These are phyloP conservation scores for Drosophila sulfurigaster DNA, from an alignment of 1,140 invertebrate species.

Conservation along the genomic window DNA sequence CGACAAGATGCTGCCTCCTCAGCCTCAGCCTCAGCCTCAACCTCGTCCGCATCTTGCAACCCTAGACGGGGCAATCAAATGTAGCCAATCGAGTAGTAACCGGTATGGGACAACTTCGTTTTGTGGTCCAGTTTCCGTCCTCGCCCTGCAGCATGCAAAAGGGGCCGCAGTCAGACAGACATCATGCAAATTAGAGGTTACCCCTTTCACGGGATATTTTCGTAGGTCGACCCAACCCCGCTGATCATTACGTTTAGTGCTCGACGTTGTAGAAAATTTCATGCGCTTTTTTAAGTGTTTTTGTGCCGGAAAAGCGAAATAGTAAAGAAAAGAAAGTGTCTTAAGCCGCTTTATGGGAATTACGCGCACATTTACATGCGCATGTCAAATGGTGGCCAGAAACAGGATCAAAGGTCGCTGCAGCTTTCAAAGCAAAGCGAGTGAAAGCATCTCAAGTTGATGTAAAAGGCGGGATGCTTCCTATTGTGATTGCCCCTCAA, in stretches of 20 bases:
- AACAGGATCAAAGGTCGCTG: constrained; percentile 68
- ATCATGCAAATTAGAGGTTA: constrained; percentile 69
- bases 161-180: constrained; percentile 5
- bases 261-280: constrained; percentile 53
- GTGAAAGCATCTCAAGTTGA: constrained; percentile 44
- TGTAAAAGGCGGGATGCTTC: constrained; percentile 58
- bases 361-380: constrained; percentile 73
- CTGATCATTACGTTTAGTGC: constrained; percentile 67
- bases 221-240: constrained; percentile 53
- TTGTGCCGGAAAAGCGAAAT: constrained; percentile 64
- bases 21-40: neutral
- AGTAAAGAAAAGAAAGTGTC: constrained; percentile 63
- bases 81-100: constrained; percentile 35
- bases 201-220: constrained; percentile 38
- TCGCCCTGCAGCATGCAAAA: constrained; percentile 32
- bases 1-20: constrained; percentile 36
- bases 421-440: constrained; percentile 55
- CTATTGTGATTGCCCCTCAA: constrained; percentile 51
- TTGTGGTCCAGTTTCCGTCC: constrained; percentile 45
- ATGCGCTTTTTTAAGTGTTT: constrained; percentile 74
- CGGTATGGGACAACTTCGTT: constrained; percentile 22
- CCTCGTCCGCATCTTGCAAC: constrained; percentile 3
- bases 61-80: constrained; percentile 40
- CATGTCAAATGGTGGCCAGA: constrained; percentile 66
- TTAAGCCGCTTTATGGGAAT: constrained; percentile 82